Evolutionary conservation across 2,113 vertebrate genomes (phyloP).

Genomic region (Chelonoidis abingdonii): DNA sequence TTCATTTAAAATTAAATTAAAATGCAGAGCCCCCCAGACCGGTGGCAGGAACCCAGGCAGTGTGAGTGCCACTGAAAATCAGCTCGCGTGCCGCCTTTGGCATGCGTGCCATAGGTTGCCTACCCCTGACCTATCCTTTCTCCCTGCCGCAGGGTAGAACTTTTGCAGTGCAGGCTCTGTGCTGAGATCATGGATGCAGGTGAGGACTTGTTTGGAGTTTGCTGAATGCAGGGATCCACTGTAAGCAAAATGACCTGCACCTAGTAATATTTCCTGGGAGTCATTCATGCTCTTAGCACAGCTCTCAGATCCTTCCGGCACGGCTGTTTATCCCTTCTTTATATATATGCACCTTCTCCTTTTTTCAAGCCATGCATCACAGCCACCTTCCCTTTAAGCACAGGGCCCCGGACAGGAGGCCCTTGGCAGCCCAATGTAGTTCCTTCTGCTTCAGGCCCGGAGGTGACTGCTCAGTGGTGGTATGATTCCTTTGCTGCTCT

Average conservation of each 20-base stretch:
- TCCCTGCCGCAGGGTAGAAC: background rate
- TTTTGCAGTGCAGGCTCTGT: background rate
- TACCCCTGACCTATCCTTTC: background rate
- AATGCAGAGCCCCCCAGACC: too few species aligned
- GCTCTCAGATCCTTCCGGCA: background rate
- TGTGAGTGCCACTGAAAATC: too few species aligned
- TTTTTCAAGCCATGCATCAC: background rate
- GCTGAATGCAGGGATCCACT: background rate
- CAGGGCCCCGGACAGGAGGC: background rate
- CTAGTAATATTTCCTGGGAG: background rate
- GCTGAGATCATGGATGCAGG: background rate
- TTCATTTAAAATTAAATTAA: too few species aligned
- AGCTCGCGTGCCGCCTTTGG: too few species aligned
- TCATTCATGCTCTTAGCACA: background rate
- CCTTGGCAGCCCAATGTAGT: background rate
- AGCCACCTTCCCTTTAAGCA: background rate
- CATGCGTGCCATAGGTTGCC: too few species aligned
- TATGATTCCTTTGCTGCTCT: background rate
- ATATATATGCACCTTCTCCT: background rate
- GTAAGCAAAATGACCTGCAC: background rate
- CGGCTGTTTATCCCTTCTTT: background rate
- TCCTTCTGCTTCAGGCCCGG: background rate
- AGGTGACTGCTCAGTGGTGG: too few species aligned
- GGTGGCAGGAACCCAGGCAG: too few species aligned
- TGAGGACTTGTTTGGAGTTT: background rate